phyloP scores from a whole-genome alignment of 2,888 invertebrate species.

The Sturmia bella region DNA sequence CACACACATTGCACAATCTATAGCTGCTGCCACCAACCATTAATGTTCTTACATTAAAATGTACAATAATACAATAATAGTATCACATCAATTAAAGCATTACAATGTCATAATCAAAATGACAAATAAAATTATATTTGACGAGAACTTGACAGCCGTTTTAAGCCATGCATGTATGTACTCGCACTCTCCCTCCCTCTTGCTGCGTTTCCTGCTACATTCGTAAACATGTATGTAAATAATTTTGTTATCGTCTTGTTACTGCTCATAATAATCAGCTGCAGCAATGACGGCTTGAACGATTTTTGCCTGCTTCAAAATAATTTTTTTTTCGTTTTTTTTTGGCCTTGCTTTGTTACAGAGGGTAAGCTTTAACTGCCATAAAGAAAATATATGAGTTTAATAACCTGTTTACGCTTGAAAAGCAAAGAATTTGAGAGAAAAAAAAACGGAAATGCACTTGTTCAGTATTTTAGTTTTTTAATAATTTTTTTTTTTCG shows the following conservation, averaged over 20 bases:
- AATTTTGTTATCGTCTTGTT: constrained; percentile 13
- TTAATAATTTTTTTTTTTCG: not conserved
- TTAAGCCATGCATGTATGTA: constrained; percentile 26
- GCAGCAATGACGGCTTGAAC: constrained; percentile 3
- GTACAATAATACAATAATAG: constrained; percentile 35
- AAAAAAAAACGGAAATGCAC: constrained; percentile 5
- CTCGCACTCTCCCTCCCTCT: not conserved
- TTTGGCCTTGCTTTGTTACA: constrained; percentile 19
- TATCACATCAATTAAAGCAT: constrained; percentile 81
- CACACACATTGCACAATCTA: constrained; percentile 3
- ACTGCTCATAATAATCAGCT: constrained; percentile 41
- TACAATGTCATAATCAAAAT: constrained; percentile 82
- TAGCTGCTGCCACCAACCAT: constrained; percentile 22
- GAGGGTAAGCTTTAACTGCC: constrained; percentile 70
- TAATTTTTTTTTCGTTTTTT: constrained; percentile 13
- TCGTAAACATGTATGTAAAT: not conserved
- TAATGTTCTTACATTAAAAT: constrained; percentile 1
- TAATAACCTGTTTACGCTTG: constrained; percentile 48
- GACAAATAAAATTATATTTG: constrained; percentile 81
- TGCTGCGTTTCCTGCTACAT: not conserved
- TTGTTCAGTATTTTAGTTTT: constrained; percentile 18
- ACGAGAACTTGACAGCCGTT: constrained; percentile 79
- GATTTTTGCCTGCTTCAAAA: constrained; percentile 2
- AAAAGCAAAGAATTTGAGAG: not conserved
- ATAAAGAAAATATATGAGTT: constrained; percentile 30